Evolutionary conservation across 2,888 invertebrate genomes (phyloP).

Genomic region (Pegoplata infirma): DNA sequence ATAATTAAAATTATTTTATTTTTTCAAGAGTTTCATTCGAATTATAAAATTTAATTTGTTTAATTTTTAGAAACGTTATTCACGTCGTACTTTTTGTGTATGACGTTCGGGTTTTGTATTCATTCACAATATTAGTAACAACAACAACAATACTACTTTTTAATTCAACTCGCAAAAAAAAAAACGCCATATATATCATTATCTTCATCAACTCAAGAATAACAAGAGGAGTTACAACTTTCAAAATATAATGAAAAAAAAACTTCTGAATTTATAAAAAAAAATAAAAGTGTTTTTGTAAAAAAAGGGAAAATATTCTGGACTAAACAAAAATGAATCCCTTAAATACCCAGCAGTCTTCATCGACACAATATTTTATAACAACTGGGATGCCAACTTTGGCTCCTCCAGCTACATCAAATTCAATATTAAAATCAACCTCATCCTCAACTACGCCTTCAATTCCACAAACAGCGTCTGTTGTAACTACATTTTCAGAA

Average conservation of each 20-base stretch:
- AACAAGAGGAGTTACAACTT: conserved; percentile 48
- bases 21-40: no score
- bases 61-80: conserved; percentile 35
- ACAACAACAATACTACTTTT: conserved; percentile 46
- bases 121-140: conserved; percentile 52
- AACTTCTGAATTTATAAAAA: conserved; percentile 6
- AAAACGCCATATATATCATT: conserved; percentile 54
- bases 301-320: background rate
- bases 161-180: conserved; percentile 37
- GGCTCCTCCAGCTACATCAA: conserved; percentile 22
- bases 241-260: no score
- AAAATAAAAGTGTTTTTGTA: background rate
- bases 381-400: conserved; percentile 48
- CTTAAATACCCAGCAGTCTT: conserved; percentile 39
- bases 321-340: conserved; percentile 53
- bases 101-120: conserved; percentile 30
- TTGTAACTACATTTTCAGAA: background rate
- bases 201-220: conserved; percentile 49
- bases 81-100: conserved; percentile 9
- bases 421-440: conserved; percentile 41
- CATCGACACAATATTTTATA: conserved; percentile 47
- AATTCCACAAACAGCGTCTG: conserved; percentile 20
- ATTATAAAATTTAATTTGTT: background rate
- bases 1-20: no score
- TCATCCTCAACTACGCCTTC: conserved; percentile 21